Percentiles rank a stretch among this genome's conserved stretches.
These are phyloP conservation scores for Micrastur ruficollis DNA, from an alignment of 2,797 vertebrate species.

Conservation along the genomic window DNA sequence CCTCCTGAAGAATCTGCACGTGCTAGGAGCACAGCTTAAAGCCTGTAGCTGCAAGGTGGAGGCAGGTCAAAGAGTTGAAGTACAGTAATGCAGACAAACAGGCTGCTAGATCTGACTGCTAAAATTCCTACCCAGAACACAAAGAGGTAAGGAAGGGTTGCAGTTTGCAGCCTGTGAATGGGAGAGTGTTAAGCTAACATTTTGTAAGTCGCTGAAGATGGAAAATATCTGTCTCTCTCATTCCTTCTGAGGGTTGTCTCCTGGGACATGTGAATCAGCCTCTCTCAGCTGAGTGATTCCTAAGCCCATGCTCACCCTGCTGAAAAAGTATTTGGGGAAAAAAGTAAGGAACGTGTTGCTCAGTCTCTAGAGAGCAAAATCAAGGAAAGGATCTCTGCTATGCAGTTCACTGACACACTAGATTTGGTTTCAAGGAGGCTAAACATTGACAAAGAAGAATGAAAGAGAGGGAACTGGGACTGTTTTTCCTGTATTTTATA, in stretches of 20 bases:
- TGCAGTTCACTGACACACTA: not conserved
- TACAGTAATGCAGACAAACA: not conserved
- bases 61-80: not conserved
- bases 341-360: not conserved
- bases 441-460: not conserved
- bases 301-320: not conserved
- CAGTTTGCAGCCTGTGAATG: not conserved
- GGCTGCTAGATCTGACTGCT: not conserved
- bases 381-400: not conserved
- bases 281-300: not conserved
- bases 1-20: accelerated
- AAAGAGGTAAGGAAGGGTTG: not conserved
- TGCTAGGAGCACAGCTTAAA: not conserved
- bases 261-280: not conserved
- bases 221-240: not conserved
- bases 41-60: not conserved
- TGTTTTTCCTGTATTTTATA: not conserved
- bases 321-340: conserved; percentile 5
- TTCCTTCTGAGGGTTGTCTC: not conserved
- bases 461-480: not conserved
- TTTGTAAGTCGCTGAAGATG: not conserved
- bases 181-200: not conserved
- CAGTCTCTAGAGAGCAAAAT: conserved; percentile 20
- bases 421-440: not conserved
- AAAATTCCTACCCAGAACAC: not conserved